Conservation (phyloP, 2,113 vertebrate species). For the Zeus faber region DNA sequence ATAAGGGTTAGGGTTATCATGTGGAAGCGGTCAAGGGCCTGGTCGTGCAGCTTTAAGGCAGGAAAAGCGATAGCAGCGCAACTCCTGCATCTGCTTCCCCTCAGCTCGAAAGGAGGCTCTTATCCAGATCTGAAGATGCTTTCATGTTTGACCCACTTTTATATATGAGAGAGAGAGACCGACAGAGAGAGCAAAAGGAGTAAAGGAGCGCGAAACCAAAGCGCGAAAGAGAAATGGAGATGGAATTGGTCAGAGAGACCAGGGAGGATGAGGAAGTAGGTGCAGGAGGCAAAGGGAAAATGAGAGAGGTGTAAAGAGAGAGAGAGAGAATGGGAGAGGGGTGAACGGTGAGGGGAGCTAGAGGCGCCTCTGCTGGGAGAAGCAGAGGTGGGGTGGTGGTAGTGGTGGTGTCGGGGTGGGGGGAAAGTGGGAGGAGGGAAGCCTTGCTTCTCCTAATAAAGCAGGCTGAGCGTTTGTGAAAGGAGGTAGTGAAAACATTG, state of each 20-base stretch:
- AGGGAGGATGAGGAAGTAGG: neutral
- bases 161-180: conserved; percentile 19
- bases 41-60: too few relatives aligned
- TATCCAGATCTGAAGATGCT: conserved; percentile 42
- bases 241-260: neutral
- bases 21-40: too few relatives aligned
- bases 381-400: too few relatives aligned
- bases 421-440: neutral
- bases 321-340: conserved; percentile 13
- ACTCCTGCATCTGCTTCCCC: neutral
- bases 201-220: too few relatives aligned
- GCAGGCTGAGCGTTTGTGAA: conserved; percentile 46
- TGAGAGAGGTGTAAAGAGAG: conserved; percentile 23
- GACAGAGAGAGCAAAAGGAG: neutral
- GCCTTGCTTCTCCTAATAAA: conserved; percentile 58
- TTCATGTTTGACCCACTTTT: conserved; percentile 66
- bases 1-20: too few relatives aligned
- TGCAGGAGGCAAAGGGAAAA: neutral
- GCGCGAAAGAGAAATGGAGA: neutral
- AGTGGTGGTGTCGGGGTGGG: too few relatives aligned
- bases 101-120: too few relatives aligned
- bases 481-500: conserved; percentile 50
- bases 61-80: too few relatives aligned
- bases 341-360: neutral
- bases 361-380: too few relatives aligned